phyloP scores from a whole-genome alignment of 2,113 vertebrate genomes.

The Rhabdornis inornatus region DNA sequence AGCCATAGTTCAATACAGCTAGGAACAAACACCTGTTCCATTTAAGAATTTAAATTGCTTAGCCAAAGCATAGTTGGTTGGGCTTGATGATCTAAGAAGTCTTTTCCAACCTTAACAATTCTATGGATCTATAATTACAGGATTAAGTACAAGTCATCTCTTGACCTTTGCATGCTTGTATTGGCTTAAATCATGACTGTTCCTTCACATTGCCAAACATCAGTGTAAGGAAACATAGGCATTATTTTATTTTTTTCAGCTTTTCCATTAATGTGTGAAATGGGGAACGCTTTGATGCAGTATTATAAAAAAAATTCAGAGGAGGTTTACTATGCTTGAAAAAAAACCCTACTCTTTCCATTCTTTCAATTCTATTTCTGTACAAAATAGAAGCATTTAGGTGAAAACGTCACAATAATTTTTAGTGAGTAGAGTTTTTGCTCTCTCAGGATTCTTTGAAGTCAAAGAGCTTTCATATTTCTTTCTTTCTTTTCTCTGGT shows the following conservation, averaged over 20 bases:
- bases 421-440: slow-evolving; percentile 13
- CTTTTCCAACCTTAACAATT: background rate
- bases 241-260: background rate
- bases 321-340: background rate
- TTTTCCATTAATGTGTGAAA: background rate
- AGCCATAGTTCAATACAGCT: background rate
- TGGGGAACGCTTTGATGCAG: background rate
- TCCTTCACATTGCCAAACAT: background rate
- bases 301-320: background rate
- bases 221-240: background rate
- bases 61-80: background rate
- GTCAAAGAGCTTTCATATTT: slow-evolving; percentile 38
- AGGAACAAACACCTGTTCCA: background rate
- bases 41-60: background rate
- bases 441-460: slow-evolving; percentile 37
- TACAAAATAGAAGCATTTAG: slow-evolving; percentile 15
- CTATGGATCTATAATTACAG: background rate
- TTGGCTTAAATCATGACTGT: background rate
- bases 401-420: slow-evolving; percentile 3
- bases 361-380: background rate
- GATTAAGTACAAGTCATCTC: background rate
- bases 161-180: background rate
- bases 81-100: background rate
- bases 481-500: background rate
- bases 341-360: background rate